phyloP scores from a whole-genome alignment of 2,797 vertebrate genomes.

The Balearica regulorum region DNA sequence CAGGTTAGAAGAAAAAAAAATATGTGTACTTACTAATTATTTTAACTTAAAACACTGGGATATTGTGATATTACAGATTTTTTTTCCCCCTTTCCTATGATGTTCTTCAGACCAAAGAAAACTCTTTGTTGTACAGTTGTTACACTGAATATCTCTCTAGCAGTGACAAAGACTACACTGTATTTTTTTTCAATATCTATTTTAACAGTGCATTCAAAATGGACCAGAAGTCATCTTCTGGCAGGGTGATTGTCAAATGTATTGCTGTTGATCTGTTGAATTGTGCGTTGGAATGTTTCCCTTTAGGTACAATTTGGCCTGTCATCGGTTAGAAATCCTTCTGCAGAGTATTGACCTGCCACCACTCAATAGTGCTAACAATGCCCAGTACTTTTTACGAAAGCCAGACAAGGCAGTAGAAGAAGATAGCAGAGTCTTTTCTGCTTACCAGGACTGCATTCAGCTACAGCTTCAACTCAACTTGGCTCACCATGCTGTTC shows the following conservation, averaged over 20 bases:
- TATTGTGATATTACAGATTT: neutral
- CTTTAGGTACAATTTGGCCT: slow-evolving; percentile 93
- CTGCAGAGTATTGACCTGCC: slow-evolving; percentile 97
- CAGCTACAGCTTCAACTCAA: slow-evolving; percentile 97
- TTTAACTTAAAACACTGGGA: neutral
- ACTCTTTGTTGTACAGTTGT: neutral
- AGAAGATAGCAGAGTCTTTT: slow-evolving; percentile 96
- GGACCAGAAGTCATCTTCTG: neutral
- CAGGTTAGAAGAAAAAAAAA: slow-evolving; percentile 78
- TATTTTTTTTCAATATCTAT: neutral
- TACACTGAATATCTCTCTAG: neutral
- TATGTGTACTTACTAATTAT: neutral
- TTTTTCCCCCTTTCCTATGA: neutral
- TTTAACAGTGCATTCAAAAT: neutral
- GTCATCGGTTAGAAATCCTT: slow-evolving; percentile 95
- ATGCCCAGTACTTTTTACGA: slow-evolving; percentile 96
- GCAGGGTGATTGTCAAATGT: neutral
- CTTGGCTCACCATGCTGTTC: slow-evolving; percentile 95
- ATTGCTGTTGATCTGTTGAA: neutral
- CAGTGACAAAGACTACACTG: neutral
- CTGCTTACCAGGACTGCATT: slow-evolving; percentile 98
- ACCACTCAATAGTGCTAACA: slow-evolving; percentile 97
- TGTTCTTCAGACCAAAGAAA: neutral
- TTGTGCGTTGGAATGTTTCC: neutral
- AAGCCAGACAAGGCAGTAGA: slow-evolving; percentile 98